phyloP scores from a whole-genome alignment of 2,797 vertebrate species.

The Notolabrus celidotus region DNA sequence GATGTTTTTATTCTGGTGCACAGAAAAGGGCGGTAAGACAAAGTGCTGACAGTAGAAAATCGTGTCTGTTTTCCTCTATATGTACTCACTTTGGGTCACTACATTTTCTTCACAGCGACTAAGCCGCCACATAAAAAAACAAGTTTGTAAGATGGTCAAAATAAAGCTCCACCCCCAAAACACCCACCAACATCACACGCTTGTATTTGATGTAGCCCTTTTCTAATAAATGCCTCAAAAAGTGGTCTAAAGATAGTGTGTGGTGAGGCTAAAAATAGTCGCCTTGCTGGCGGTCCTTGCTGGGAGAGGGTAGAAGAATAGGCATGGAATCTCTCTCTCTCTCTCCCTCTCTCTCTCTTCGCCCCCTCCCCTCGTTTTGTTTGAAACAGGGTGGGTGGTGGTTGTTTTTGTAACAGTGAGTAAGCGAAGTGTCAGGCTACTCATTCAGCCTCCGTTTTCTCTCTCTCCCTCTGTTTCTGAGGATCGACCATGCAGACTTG shows the following conservation, averaged over 20 bases:
- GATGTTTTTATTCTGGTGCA: conserved; percentile 86
- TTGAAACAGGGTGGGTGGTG: conserved; percentile 78
- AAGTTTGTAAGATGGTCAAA: conserved; percentile 84
- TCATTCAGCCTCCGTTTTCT: conserved; percentile 83
- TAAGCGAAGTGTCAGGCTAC: conserved; percentile 84
- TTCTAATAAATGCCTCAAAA: conserved; percentile 94
- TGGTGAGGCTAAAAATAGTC: conserved; percentile 94
- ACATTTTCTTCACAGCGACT: conserved; percentile 63
- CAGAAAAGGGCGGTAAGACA: conserved; percentile 85
- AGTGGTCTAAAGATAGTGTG: conserved; percentile 97
- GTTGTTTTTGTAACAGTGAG: conserved; percentile 78
- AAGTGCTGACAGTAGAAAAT: conserved; percentile 82
- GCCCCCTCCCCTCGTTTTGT: conserved; percentile 80
- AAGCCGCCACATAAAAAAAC: conserved; percentile 88
- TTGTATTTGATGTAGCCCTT: conserved; percentile 80
- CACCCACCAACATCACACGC: conserved; percentile 35
- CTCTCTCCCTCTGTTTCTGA: conserved; percentile 82
- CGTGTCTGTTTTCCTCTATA: conserved; percentile 26
- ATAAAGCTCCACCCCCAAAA: conserved; percentile 76
- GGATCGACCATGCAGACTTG: conserved; percentile 87
- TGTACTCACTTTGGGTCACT: conserved; percentile 17
- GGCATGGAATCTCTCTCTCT: conserved; percentile 89
- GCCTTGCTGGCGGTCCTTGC: conserved; percentile 88
- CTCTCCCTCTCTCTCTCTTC: conserved; percentile 40
- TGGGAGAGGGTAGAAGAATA: conserved; percentile 96